phyloP scores from a whole-genome alignment of 2,888 invertebrate species.

The Mythimna loreyi region DNA sequence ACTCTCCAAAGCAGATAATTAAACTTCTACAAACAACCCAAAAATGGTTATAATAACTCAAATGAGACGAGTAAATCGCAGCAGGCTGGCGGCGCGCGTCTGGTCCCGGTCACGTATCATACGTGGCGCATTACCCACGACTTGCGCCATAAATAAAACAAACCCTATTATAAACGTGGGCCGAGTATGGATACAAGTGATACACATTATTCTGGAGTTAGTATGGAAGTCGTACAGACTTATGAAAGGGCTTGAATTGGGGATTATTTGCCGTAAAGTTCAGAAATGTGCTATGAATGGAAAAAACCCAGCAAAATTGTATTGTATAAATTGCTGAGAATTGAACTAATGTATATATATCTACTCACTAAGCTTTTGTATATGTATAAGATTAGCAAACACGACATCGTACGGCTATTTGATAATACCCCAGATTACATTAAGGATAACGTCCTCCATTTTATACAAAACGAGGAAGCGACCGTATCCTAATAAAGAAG shows the following conservation, averaged over 20 bases:
- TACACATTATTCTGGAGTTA: conserved; percentile 35
- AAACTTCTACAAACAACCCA: conserved; percentile 37
- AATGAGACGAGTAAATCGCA: conserved; percentile 51
- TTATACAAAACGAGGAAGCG: conserved; percentile 36
- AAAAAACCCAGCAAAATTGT: background rate
- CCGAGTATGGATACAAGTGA: conserved; percentile 46
- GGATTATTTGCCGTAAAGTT: conserved; percentile 6
- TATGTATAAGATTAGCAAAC: conserved; percentile 19
- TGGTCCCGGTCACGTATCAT: conserved; percentile 47
- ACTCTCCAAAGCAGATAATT: conserved; percentile 22
- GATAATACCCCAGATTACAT: conserved; percentile 38
- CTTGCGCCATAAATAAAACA: conserved; percentile 63
- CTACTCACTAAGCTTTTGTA: background rate
- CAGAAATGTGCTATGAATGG: background rate
- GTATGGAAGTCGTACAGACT: conserved; percentile 14
- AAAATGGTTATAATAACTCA: conserved; percentile 47
- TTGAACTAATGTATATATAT: background rate
- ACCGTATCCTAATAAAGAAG: conserved; percentile 32
- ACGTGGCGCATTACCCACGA: conserved; percentile 50
- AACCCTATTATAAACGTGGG: conserved; percentile 56
- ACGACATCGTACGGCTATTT: conserved; percentile 28
- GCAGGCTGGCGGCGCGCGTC: conserved; percentile 24
- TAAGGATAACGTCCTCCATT: conserved; percentile 23
- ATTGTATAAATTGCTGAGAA: background rate
- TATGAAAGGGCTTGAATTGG: conserved; percentile 21